Conservation (phyloP, 2,113 vertebrate genomes). For the crab-eating macaque (Macaca fascicularis) region T2T-MFA8v1.1 NC_088381.1:68729501-68730000, state of each 20-base stretch:
- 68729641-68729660: slow-evolving; percentile 88
- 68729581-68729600: slow-evolving; percentile 85
- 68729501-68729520: fast-evolving
- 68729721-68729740: neutral
- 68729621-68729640: slow-evolving; percentile 88
- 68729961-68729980: slow-evolving; percentile 50
- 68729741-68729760: neutral
- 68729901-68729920: too few species aligned
- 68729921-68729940: slow-evolving; percentile 62
- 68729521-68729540: neutral
- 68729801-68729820: neutral
- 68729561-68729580: slow-evolving; percentile 89
- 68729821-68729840: neutral
- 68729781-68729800: fast-evolving
- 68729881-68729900: neutral
- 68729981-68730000: neutral
- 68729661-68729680: slow-evolving; percentile 78
- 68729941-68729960: slow-evolving; percentile 57
- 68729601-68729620: slow-evolving; percentile 79
- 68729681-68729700: slow-evolving; percentile 87
- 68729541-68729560: slow-evolving; percentile 88
- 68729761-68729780: neutral
- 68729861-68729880: neutral
- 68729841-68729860: fast-evolving
- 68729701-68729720: slow-evolving; percentile 93